Conservation (phyloP, 2,113 vertebrate species). For the Phaethornis superciliosus region DNA sequence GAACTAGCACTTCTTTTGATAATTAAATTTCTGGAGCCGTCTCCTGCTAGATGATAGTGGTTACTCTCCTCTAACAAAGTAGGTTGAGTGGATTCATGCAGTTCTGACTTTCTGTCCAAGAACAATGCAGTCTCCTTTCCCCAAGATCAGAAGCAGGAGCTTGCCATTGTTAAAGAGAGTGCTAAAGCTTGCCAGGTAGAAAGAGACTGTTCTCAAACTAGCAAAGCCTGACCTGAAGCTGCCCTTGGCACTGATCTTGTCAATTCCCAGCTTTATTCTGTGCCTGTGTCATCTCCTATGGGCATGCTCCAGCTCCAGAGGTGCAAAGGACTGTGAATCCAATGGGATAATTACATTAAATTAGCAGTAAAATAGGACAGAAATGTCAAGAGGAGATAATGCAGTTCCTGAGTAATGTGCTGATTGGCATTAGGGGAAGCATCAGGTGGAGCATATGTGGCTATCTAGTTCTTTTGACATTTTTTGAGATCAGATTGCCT, state of each 20-base stretch:
- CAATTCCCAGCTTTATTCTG: background rate
- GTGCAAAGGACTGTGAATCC: background rate
- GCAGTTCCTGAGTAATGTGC: background rate
- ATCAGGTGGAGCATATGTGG: background rate
- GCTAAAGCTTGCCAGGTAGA: background rate
- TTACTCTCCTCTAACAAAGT: background rate
- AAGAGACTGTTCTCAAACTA: background rate
- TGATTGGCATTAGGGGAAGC: background rate
- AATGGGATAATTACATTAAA: background rate
- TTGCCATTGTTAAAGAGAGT: background rate
- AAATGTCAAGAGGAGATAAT: background rate
- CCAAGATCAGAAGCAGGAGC: background rate
- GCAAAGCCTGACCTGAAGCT: background rate
- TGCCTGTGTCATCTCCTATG: background rate
- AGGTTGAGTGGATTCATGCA: background rate
- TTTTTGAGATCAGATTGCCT: background rate
- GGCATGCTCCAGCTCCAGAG: background rate
- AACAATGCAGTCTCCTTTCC: background rate
- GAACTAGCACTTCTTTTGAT: background rate
- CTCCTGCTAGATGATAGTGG: background rate
- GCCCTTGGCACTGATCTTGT: background rate
- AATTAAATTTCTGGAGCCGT: background rate
- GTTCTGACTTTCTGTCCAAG: background rate
- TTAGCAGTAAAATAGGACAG: background rate
- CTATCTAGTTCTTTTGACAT: background rate